Evolutionary conservation across 1,140 invertebrate genomes (phyloP), one percentile per base, ranked within the genome.

Genomic region (Sycobia sp.): DNA sequence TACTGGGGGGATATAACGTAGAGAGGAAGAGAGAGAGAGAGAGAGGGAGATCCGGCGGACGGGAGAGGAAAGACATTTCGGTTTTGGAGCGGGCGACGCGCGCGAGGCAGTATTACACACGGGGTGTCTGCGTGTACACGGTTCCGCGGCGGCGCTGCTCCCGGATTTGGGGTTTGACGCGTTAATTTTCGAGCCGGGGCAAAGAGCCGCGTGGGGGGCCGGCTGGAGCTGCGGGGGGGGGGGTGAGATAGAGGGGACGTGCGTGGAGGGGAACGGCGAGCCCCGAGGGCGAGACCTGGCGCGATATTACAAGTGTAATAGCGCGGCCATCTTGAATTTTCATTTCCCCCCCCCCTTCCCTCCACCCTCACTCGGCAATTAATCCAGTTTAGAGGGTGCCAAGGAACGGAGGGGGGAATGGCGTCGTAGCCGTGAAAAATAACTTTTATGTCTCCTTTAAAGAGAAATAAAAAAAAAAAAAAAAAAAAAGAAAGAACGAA

Each of bases 231-330:
- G 29, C 29, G 29, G 29, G 29, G 29, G 29, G 5, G 29, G 5
- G 29, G 29, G 5, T 11, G 4, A 4, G 29, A 7, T 32, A 32
- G 29, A 4, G 29, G 29, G 29, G 29, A 32, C 5, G 29, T n/a
- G 29, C 29, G 5, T 7, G 29, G 29, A 4, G 29, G 29, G 5
- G 29, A 11, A 32, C 11, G 29, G 29, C 29, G 62, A 34, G 68
- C 69, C 49, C 63, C 66, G 67, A 66, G 70, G 60, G 59, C 68
- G 66, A 66, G 61, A 67, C 68, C 67, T 65, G 5, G 62, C 66
- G 60, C 71, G 72, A 78, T 73, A 80, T 78, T 78, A 76, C 74
- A 77, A 76, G 71, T 73, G 76, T 78, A 78, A 79, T 80, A 75
- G 75, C 70, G 69, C 73, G 63, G 78, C 78, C 78, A 80, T 80